These are phyloP conservation scores for Phrynosoma platyrhinos DNA, from an alignment of 2,113 vertebrate genomes.

Conservation along the genomic window DNA sequence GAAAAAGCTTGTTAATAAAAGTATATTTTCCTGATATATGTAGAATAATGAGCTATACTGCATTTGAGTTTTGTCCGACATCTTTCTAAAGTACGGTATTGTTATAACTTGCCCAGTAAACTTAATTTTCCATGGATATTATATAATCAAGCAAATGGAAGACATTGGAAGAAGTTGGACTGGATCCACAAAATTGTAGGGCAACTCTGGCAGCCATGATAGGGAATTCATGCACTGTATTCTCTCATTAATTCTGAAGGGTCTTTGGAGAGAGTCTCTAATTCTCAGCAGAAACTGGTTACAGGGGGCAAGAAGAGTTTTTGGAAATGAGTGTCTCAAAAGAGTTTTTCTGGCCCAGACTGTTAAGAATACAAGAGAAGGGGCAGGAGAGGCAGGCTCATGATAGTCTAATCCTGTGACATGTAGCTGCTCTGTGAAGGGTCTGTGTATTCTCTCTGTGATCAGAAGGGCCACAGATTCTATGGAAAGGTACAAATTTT, in stretches of 20 bases:
- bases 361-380: neutral
- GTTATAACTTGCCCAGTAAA: neutral
- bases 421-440: neutral
- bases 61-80: neutral
- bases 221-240: neutral
- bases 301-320: too few relatives aligned
- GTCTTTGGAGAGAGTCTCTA: neutral
- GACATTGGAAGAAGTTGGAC: neutral
- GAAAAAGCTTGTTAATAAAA: constrained; percentile 22
- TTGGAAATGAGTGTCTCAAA: neutral
- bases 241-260: neutral
- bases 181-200: neutral
- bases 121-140: neutral
- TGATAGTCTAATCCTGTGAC: neutral
- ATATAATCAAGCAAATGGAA: neutral
- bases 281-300: neutral
- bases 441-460: neutral
- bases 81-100: neutral
- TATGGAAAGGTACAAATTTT: too few relatives aligned
- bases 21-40: constrained; percentile 9
- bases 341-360: neutral
- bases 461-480: too few relatives aligned
- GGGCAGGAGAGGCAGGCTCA: neutral
- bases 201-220: neutral
- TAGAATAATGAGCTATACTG: neutral